Evolutionary conservation across 2,797 vertebrate species (phyloP), one percentile per base, ranked within the genome.

Genomic region (Esox masquinongy): DNA sequence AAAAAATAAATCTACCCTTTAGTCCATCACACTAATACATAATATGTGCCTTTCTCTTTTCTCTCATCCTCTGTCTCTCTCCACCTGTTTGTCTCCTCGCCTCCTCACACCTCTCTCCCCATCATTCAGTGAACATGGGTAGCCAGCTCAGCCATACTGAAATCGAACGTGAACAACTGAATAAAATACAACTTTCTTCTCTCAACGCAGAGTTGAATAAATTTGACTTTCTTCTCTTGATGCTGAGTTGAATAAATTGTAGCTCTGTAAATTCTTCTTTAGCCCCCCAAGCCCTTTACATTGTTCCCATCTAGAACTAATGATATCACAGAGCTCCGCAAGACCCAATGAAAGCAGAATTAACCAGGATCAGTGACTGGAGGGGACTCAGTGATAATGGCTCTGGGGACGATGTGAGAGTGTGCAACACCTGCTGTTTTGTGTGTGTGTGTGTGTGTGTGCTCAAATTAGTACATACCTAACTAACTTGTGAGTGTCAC

Each of bases 1-100:
- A 86, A 90, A 77, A 89, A 77, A 89, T 83, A 88, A 90, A 92
- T 94, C 92, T 92, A 92, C 93, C 83, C 83, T 66, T 74, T 73
- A 75, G 85, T 90, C 83, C 87, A 87, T 85, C 86, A 82, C 78
- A 26, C 76, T 77, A 80, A 85, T 86, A 85, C 84, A 79, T 14
- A 43, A 43, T 1, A 47, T 63, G 63, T 16, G 43, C 31, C 61
- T 39, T 2, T 63, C 56, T 68, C 69, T 77, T 84, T 76, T 79
- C 70, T 59, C 51, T 74, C 72, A 64, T 74, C 64, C 59, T 50
- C 81, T 78, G 81, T 84, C 72, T 87, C 77, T 81, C 81, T 76
- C 63, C 29, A 31, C 26, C 67, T 76, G 47, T 36, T 68, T 68
- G 64, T 66, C 63, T 66, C 63, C 15, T 34, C 16, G 8, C 31